Evolutionary conservation across 53 echinoderm and acorn worm genomes (phyloP).

Genomic region (Apostichopus leukothele): DNA sequence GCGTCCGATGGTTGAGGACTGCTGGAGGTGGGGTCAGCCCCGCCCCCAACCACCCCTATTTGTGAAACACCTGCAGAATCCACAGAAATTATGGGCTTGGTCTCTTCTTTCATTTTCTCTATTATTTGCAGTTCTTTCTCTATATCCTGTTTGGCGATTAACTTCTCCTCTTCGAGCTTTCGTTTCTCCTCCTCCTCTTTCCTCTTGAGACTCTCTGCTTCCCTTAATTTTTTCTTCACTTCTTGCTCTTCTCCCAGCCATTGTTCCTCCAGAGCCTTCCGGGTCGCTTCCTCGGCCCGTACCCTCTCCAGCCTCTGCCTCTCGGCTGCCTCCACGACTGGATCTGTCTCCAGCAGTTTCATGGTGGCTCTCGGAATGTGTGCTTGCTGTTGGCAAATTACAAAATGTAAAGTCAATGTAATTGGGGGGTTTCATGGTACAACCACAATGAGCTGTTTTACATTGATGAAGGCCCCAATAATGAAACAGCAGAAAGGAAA

Average conservation of each 20-base stretch:
- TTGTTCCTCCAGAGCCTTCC: constrained; percentile 60
- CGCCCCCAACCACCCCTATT: constrained; percentile 13
- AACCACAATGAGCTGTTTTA: not conserved
- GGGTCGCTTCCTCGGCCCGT: constrained; percentile 19
- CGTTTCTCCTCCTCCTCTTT: constrained; percentile 58
- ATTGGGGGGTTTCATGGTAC: not conserved
- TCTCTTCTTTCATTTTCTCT: constrained; percentile 9
- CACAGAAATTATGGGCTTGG: not conserved
- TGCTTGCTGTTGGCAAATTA: constrained; percentile 62
- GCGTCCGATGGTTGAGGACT: not conserved
- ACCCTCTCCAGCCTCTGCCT: constrained; percentile 49
- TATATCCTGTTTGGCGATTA: constrained; percentile 46
- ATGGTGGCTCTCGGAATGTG: constrained; percentile 86
- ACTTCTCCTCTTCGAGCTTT: constrained; percentile 54
- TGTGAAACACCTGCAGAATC: not conserved
- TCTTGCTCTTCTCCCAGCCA: constrained; percentile 58
- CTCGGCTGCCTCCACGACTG: constrained; percentile 63
- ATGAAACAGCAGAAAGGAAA: not conserved
- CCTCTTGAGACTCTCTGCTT: constrained; percentile 50
- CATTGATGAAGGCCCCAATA: not conserved
- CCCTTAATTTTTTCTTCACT: constrained; percentile 26
- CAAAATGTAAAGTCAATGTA: not conserved
- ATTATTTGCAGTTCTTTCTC: constrained; percentile 27
- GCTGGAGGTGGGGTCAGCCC: not conserved
- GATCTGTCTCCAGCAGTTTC: constrained; percentile 82